Percentiles rank a stretch among this genome's conserved stretches.
Evolutionary conservation across 2,888 invertebrate genomes (phyloP).

Genomic region (Drosophila leonis): DNA sequence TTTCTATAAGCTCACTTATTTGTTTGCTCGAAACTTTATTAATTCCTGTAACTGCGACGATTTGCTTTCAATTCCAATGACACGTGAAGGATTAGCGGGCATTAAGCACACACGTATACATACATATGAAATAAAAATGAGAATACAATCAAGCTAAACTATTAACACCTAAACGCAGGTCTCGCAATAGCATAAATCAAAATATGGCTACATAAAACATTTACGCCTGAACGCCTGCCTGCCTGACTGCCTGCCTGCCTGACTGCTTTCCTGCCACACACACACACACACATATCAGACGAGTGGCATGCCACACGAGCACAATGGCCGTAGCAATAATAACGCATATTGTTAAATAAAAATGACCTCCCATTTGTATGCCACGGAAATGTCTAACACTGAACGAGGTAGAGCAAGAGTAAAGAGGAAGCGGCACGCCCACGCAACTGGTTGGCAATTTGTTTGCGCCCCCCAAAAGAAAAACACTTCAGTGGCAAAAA

Average conservation of each 20-base stretch:
- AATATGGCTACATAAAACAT: constrained; percentile 76
- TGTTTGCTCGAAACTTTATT: not conserved
- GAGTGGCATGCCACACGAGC: constrained; percentile 14
- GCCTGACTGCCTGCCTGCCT: too few relatives aligned
- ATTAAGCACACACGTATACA: constrained; percentile 20
- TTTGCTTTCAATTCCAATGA: constrained; percentile 20
- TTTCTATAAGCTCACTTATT: not conserved
- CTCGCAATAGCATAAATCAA: constrained; percentile 60
- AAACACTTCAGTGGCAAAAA: constrained; percentile 32
- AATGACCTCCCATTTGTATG: constrained; percentile 61
- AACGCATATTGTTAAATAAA: constrained; percentile 69
- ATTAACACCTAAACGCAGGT: constrained; percentile 71
- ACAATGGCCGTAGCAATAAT: constrained; percentile 38
- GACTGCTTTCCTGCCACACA: constrained; percentile 1
- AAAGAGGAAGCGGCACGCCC: constrained; percentile 16
- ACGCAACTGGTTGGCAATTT: constrained; percentile 76
- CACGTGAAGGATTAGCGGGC: constrained; percentile 42
- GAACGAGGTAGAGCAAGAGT: constrained; percentile 13
- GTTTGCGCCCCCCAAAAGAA: constrained; percentile 14
- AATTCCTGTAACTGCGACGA: not conserved
- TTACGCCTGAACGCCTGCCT: constrained; percentile 44
- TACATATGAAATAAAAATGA: not conserved
- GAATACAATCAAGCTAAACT: constrained; percentile 53
- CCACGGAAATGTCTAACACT: constrained; percentile 63
- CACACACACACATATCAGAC: constrained; percentile 3